phyloP scores from a whole-genome alignment of 2,888 invertebrate genomes.

The Heliconius hortense region DNA sequence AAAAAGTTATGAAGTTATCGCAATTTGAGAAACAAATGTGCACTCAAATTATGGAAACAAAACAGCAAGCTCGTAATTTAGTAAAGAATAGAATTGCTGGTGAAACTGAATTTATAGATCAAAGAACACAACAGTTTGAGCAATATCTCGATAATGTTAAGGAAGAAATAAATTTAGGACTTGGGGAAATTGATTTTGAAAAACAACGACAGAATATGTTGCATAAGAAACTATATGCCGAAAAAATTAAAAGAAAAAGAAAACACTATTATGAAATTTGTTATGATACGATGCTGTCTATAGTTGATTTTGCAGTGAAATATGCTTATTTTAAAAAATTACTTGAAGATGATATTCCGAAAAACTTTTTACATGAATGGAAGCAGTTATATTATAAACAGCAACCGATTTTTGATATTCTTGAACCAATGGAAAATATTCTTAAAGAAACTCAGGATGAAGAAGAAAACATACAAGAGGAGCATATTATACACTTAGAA shows the following conservation, averaged over 20 bases:
- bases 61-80: conserved; percentile 81
- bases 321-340: conserved; percentile 73
- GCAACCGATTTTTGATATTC: conserved; percentile 79
- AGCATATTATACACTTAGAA: conserved; percentile 74
- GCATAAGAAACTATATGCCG: conserved; percentile 77
- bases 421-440: conserved; percentile 67
- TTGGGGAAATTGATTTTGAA: conserved; percentile 79
- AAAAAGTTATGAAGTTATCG: conserved; percentile 83
- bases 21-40: conserved; percentile 85
- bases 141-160: conserved; percentile 70
- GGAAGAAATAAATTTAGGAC: conserved; percentile 70
- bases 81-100: conserved; percentile 77
- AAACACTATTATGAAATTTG: conserved; percentile 77
- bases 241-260: conserved; percentile 76
- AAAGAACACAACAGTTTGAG: conserved; percentile 75
- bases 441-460: conserved; percentile 61
- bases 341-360: conserved; percentile 70
- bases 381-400: conserved; percentile 79
- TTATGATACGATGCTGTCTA: conserved; percentile 75
- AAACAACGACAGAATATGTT: conserved; percentile 76
- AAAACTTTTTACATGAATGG: conserved; percentile 79
- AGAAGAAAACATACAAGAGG: conserved; percentile 56
- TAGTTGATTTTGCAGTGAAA: conserved; percentile 80
- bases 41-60: conserved; percentile 83
- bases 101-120: conserved; percentile 74